These are phyloP conservation scores for Campylorhamphus procurvoides DNA, from an alignment of 2,113 vertebrate genomes.

Conservation along the genomic window DNA sequence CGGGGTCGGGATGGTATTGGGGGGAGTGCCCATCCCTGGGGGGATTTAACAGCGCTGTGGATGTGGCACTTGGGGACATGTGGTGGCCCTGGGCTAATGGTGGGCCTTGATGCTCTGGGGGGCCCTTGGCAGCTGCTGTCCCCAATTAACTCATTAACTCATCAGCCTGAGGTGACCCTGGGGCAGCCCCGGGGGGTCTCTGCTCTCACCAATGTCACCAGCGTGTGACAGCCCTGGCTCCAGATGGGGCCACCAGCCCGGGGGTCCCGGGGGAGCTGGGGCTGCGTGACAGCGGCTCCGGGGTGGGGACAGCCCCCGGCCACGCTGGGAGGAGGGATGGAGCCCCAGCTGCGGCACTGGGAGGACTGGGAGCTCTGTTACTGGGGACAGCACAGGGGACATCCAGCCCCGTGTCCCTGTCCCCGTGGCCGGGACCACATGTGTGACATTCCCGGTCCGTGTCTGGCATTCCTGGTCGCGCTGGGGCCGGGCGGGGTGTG, in stretches of 20 bases:
- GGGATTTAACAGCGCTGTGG: background rate
- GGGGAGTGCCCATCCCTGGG: too few relatives aligned
- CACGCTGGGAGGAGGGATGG: background rate
- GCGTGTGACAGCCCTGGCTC: background rate
- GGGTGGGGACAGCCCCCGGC: background rate
- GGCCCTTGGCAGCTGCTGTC: background rate
- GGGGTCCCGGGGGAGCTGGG: background rate
- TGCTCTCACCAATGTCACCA: background rate
- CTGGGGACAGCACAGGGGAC: background rate
- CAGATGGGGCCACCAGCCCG: background rate
- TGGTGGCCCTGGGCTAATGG: background rate
- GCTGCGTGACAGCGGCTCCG: background rate
- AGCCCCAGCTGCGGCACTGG: background rate
- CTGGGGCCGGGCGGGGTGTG: too few relatives aligned
- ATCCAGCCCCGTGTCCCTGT: background rate
- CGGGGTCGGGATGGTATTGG: background rate
- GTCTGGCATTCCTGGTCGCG: too few relatives aligned
- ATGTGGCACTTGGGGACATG: background rate
- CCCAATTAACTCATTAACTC: background rate
- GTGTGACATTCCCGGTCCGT: too few relatives aligned
- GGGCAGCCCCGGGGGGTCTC: background rate
- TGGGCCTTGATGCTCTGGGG: background rate
- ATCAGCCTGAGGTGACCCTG: background rate
- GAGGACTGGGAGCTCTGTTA: background rate
- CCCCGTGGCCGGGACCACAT: too few relatives aligned